Conservation (phyloP, 2,888 invertebrate species). For the Alloscopus bannaensis region DNA sequence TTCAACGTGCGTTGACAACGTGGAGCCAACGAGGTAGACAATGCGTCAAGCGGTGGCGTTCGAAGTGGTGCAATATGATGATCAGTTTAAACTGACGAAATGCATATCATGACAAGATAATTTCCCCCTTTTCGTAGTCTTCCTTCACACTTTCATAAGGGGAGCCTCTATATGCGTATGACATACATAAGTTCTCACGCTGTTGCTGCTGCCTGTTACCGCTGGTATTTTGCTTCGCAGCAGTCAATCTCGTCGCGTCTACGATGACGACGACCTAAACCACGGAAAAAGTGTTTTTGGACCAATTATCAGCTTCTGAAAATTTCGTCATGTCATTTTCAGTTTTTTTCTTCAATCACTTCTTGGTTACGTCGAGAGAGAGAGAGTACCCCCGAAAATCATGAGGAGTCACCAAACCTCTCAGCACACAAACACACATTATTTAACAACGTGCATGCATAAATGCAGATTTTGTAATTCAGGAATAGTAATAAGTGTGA, state of each 20-base stretch:
- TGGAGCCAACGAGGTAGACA: too few relatives aligned
- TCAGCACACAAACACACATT: too few relatives aligned
- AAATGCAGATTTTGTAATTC: too few relatives aligned
- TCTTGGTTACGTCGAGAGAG: too few relatives aligned
- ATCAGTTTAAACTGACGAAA: background rate
- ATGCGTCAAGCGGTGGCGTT: too few relatives aligned
- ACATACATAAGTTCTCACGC: background rate
- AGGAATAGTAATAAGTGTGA: too few relatives aligned
- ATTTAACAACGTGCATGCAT: too few relatives aligned
- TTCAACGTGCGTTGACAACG: too few relatives aligned
- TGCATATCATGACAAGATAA: background rate
- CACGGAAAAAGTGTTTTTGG: conserved; percentile 17
- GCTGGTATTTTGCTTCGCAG: background rate
- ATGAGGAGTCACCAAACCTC: too few relatives aligned
- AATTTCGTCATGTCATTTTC: conserved; percentile 16
- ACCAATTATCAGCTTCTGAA: background rate
- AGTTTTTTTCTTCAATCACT: too few relatives aligned
- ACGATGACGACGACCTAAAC: background rate
- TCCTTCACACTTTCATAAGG: background rate
- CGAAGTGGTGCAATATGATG: too few relatives aligned
- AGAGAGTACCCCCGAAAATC: too few relatives aligned
- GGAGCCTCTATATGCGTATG: background rate
- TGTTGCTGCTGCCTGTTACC: background rate
- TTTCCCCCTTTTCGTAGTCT: background rate
- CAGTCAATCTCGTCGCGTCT: background rate